Conservation (phyloP, 2,888 invertebrate genomes). For the Tridacna crocea region DNA sequence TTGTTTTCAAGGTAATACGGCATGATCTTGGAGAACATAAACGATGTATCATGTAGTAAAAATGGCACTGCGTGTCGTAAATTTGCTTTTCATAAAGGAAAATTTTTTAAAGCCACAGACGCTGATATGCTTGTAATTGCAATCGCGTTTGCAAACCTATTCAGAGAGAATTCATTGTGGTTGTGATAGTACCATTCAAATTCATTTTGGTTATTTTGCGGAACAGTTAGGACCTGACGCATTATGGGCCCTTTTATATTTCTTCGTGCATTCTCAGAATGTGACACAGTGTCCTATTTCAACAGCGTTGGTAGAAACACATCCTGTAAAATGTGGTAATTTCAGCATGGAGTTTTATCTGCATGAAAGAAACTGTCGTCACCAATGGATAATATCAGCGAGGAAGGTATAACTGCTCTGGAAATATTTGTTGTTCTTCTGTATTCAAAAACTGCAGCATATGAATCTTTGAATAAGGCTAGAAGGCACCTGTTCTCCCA, state of each 20-base stretch:
- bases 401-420: no score
- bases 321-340: slow-evolving; percentile 1
- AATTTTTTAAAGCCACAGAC: neutral
- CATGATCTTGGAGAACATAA: no score
- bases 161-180: neutral
- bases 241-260: neutral
- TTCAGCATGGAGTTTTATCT: no score
- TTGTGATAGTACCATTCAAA: neutral
- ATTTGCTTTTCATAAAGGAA: no score
- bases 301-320: slow-evolving; percentile 8
- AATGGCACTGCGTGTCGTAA: neutral
- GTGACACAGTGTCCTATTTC: neutral
- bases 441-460: no score
- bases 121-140: neutral
- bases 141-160: neutral
- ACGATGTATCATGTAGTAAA: no score
- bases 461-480: no score
- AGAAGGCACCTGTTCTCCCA: no score
- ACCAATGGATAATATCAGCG: no score
- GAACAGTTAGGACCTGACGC: slow-evolving; percentile 7
- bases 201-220: neutral
- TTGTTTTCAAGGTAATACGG: no score
- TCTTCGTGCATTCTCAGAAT: neutral
- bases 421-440: no score
- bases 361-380: neutral